Evolutionary conservation across 2,888 invertebrate genomes (phyloP).

Genomic region (Nowickia ferox): DNA sequence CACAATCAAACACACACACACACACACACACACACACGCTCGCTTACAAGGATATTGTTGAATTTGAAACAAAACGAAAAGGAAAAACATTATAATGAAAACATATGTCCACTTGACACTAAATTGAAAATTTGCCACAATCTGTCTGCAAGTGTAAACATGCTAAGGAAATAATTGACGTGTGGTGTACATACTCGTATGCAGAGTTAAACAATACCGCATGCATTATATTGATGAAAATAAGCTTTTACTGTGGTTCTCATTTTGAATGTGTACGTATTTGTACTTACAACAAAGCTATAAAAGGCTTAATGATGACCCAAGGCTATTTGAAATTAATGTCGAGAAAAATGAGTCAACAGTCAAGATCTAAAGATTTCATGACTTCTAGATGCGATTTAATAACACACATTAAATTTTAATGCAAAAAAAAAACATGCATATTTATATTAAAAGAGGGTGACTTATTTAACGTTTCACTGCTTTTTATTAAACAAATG

Average conservation of each 20-base stretch:
- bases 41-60: background rate
- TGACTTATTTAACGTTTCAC: slow-evolving; percentile 32
- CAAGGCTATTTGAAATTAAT: slow-evolving; percentile 54
- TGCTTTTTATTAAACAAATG: background rate
- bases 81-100: slow-evolving; percentile 21
- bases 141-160: slow-evolving; percentile 68
- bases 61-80: slow-evolving; percentile 1
- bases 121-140: slow-evolving; percentile 71
- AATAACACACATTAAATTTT: slow-evolving; percentile 59
- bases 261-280: background rate
- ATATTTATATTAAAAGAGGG: background rate
- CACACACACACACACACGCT: background rate
- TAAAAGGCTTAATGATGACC: slow-evolving; percentile 62
- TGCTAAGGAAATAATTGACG: slow-evolving; percentile 56
- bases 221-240: slow-evolving; percentile 3
- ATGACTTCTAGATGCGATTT: slow-evolving; percentile 53
- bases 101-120: slow-evolving; percentile 71
- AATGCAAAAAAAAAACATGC: background rate
- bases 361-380: slow-evolving; percentile 63
- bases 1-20: slow-evolving; percentile 5
- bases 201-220: slow-evolving; percentile 12
- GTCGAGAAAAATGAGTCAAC: slow-evolving; percentile 52
- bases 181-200: too few relatives aligned
- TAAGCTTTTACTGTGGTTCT: slow-evolving; percentile 3
- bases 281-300: slow-evolving; percentile 23